phyloP scores from a whole-genome alignment of 2,888 invertebrate genomes.

The Dysmachus trigonus region DNA sequence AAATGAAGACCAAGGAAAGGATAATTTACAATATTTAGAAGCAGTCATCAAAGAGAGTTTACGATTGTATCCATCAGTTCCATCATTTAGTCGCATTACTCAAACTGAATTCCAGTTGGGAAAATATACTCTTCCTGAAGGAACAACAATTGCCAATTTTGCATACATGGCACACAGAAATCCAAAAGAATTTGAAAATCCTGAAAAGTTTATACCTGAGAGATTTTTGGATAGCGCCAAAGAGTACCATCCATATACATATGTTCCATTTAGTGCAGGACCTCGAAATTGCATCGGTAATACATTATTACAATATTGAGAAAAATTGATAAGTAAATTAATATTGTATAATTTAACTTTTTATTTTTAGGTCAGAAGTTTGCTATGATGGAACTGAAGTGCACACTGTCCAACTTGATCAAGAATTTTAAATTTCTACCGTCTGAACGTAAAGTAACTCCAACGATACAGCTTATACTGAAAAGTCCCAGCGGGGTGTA shows the following conservation, averaged over 20 bases:
- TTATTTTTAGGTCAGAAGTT: conserved; percentile 60
- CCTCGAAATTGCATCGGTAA: conserved; percentile 60
- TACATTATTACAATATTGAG: neutral
- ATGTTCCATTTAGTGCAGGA: conserved; percentile 61
- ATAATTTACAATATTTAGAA: conserved; percentile 67
- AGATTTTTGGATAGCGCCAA: conserved; percentile 57
- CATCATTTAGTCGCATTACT: conserved; percentile 65
- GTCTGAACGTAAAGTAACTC: conserved; percentile 53
- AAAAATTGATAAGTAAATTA: neutral
- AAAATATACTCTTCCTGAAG: conserved; percentile 62
- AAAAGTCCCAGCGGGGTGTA: conserved; percentile 61
- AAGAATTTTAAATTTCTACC: conserved; percentile 60
- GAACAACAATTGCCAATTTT: conserved; percentile 59
- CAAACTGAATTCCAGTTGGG: conserved; percentile 65
- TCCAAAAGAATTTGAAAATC: conserved; percentile 65
- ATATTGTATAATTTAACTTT: neutral
- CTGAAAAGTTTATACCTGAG: conserved; percentile 61
- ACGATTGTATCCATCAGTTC: conserved; percentile 68
- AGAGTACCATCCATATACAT: conserved; percentile 59
- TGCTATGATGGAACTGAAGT: conserved; percentile 62
- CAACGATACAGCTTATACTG: conserved; percentile 59
- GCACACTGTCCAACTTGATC: conserved; percentile 57
- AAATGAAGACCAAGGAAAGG: conserved; percentile 60
- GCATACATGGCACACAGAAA: conserved; percentile 65
- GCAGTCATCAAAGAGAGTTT: conserved; percentile 69